Evolutionary conservation across 2,113 vertebrate genomes (phyloP).

Genomic region (Euleptes europaea): DNA sequence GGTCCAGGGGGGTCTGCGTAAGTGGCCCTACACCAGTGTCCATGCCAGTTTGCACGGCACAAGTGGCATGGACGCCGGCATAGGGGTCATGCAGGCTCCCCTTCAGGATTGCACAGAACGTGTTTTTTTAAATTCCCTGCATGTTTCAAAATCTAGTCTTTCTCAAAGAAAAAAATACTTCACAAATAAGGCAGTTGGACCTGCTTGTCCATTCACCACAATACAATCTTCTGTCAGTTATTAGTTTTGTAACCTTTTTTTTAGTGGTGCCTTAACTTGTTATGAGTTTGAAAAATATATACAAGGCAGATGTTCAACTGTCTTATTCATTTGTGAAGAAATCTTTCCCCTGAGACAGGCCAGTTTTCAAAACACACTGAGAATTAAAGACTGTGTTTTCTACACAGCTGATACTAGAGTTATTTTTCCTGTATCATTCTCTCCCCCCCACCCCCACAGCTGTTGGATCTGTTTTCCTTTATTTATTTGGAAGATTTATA

Average conservation of each 20-base stretch:
- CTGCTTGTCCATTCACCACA: background rate
- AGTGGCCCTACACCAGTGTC: too few species aligned
- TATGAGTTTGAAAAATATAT: background rate
- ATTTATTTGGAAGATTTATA: too few species aligned
- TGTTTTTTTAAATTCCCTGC: background rate
- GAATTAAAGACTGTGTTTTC: background rate
- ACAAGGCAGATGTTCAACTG: background rate
- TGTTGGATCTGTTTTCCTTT: background rate
- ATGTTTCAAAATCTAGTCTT: background rate
- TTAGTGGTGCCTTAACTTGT: background rate
- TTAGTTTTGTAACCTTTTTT: background rate
- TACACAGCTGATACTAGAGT: background rate
- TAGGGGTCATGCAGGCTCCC: too few species aligned
- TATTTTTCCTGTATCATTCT: background rate
- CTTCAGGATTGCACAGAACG: too few species aligned
- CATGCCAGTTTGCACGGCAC: too few species aligned
- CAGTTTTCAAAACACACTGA: background rate
- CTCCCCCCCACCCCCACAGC: too few species aligned
- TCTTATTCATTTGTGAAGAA: background rate
- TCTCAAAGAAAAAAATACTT: background rate
- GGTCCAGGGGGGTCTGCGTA: too few species aligned
- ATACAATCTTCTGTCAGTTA: background rate
- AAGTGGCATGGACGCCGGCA: too few species aligned
- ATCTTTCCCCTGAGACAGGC: background rate
- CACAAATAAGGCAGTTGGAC: background rate